Conservation (phyloP, 1,140 invertebrate species). For the Brachionus sp. region DNA sequence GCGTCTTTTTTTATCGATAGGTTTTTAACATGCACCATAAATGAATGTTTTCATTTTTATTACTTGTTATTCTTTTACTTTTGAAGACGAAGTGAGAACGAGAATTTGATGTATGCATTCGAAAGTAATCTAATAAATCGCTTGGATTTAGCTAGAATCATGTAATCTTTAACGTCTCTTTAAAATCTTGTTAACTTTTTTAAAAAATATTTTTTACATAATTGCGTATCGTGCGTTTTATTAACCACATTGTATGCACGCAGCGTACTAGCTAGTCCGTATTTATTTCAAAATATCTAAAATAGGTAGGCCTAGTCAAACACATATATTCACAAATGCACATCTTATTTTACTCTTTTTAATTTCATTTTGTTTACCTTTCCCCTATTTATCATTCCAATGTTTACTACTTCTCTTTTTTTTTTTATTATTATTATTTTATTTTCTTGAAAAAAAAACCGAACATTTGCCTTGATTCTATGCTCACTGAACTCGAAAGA, state of each 20-base stretch:
- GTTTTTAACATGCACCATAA: background rate
- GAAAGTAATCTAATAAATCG: constrained; percentile 24
- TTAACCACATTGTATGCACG: background rate
- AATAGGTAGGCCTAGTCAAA: too few species aligned
- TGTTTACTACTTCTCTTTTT: background rate
- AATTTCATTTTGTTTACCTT: background rate
- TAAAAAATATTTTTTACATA: background rate
- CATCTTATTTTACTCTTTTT: background rate
- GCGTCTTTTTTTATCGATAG: background rate
- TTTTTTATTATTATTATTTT: background rate
- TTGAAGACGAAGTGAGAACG: background rate
- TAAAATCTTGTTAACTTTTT: background rate
- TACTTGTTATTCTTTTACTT: background rate
- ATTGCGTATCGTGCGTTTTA: background rate
- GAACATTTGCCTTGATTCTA: background rate
- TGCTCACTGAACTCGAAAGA: background rate
- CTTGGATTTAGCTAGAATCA: background rate
- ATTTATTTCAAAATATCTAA: too few species aligned
- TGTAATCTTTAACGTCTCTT: constrained; percentile 6
- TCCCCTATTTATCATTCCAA: background rate
- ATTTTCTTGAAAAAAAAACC: background rate
- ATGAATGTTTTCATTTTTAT: background rate
- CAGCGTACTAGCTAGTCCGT: background rate
- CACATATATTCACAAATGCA: too few species aligned
- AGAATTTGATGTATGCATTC: background rate